Conservation (phyloP, 2,113 vertebrate genomes). For the Lepisosteus osseus region DNA sequence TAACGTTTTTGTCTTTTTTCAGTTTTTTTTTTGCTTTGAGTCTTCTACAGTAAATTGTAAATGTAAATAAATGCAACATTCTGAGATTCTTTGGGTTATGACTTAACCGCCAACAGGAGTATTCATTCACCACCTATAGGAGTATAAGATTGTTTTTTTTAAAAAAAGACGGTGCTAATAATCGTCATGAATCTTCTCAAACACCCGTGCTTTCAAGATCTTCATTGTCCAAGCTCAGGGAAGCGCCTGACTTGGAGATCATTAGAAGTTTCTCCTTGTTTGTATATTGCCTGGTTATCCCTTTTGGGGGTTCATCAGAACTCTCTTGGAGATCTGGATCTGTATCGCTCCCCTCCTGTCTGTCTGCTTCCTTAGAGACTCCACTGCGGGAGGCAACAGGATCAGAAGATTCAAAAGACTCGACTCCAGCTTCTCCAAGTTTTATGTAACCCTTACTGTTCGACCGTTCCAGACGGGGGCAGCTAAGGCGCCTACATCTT, state of each 20-base stretch:
- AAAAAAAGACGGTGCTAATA: conserved; percentile 18
- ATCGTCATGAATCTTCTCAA: conserved; percentile 38
- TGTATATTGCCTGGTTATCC: conserved; percentile 67
- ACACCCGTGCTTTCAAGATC: conserved; percentile 60
- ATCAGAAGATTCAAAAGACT: conserved; percentile 78
- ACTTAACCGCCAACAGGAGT: conserved; percentile 33
- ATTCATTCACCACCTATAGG: conserved; percentile 36
- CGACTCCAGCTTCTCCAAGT: conserved; percentile 75
- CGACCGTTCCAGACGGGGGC: conserved; percentile 73
- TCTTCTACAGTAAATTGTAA: conserved; percentile 49
- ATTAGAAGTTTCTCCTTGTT: conserved; percentile 80
- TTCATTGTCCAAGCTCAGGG: conserved; percentile 50
- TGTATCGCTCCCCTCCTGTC: conserved; percentile 45
- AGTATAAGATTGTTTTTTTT: conserved; percentile 30
- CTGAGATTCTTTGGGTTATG: conserved; percentile 70
- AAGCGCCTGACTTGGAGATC: conserved; percentile 69
- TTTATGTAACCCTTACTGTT: conserved; percentile 92
- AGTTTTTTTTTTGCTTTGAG: conserved; percentile 47
- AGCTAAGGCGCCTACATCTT: conserved; percentile 70
- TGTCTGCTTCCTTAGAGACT: conserved; percentile 48
- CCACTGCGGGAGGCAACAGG: conserved; percentile 50
- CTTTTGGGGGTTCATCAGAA: conserved; percentile 33
- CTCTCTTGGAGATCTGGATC: conserved; percentile 22
- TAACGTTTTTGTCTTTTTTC: conserved; percentile 15
- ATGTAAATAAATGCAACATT: conserved; percentile 31